Evolutionary conservation across 2,888 invertebrate species (phyloP).

Genomic region (Cephus rjabovi): DNA sequence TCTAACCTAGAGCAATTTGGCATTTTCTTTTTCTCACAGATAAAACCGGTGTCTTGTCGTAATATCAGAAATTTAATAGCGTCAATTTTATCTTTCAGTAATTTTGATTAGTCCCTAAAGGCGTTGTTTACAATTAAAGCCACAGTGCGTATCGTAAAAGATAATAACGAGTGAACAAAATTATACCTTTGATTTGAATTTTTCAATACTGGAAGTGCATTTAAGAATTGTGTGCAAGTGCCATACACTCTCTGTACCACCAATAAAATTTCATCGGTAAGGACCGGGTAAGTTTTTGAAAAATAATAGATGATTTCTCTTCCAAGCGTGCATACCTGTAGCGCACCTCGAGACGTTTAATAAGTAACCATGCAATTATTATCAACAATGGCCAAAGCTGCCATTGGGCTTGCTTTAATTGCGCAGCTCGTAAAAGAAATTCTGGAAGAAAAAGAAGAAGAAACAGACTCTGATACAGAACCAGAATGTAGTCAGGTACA

Average conservation of each 20-base stretch:
- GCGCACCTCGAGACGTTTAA: neutral
- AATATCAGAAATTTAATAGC: neutral
- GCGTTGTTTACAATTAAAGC: neutral
- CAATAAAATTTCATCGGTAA: neutral
- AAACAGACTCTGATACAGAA: neutral
- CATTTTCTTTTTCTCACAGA: neutral
- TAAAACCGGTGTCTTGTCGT: neutral
- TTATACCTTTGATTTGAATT: neutral
- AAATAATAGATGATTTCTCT: neutral
- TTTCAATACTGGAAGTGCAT: neutral
- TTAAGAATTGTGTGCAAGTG: neutral
- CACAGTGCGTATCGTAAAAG: neutral
- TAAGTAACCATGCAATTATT: neutral
- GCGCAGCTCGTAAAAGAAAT: conserved; percentile 17
- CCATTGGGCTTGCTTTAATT: conserved; percentile 1
- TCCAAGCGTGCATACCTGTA: neutral
- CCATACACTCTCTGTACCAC: neutral
- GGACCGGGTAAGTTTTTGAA: neutral
- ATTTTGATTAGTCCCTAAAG: neutral
- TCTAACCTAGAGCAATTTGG: neutral
- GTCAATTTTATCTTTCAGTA: neutral
- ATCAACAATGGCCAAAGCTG: conserved; percentile 3
- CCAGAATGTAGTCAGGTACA: neutral
- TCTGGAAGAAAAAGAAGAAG: conserved; percentile 4
- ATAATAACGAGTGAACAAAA: neutral